Base-by-base conservation (phyloP, 2,888 invertebrate species). In the Bellardia pandia region DNA sequence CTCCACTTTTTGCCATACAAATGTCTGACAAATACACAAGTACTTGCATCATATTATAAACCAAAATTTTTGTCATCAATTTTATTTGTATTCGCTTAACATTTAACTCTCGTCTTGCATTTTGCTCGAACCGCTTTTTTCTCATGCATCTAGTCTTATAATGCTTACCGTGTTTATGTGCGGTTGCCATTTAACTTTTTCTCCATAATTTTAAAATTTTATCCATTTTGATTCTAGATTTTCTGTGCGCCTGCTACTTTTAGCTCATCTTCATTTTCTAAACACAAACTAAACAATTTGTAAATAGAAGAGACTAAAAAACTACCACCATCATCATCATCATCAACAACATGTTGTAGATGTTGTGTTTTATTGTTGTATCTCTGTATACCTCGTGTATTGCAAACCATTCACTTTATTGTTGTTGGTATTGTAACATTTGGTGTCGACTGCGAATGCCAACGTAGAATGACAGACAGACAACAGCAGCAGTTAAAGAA, bases 201-300 rank as follows among this genome's bases (percentile, higher is more conserved):
- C n/a, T 71, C 71, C 30, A 48, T 62, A 51, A 76, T 69, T 75
- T 82, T 51, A n/a, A 51, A 64, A 40, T 16, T 16, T 81, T 45
- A 66, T 64, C 9, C 62, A 16, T 74, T 72, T 37, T 69, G 23
- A 40, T 74, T 84, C 80, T 87, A 78, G 62, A 64, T 75, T 62
- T 87, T 87, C 87, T 91, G 92, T 37, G 89, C 91, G 90, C 92
- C 92, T 92, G 90, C 86, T 91, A 85, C 64, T 89, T 89, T 90
- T 90, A 90, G 91, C 92, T 91, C 91, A 92, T 91, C 91, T 91
- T 91, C 91, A 91, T 91, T 92, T 91, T 90, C 91, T 84, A 85
- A 83, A 86, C 86, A 83, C 71, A 82, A 82, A 58, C 79, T 74
- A 75, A 68, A 75, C 53, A 85, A 62, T 16, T 40, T 13, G 1